These are phyloP conservation scores for Muscidifurax raptorellus DNA, from an alignment of 1,140 invertebrate species.

Conservation along the genomic window DNA sequence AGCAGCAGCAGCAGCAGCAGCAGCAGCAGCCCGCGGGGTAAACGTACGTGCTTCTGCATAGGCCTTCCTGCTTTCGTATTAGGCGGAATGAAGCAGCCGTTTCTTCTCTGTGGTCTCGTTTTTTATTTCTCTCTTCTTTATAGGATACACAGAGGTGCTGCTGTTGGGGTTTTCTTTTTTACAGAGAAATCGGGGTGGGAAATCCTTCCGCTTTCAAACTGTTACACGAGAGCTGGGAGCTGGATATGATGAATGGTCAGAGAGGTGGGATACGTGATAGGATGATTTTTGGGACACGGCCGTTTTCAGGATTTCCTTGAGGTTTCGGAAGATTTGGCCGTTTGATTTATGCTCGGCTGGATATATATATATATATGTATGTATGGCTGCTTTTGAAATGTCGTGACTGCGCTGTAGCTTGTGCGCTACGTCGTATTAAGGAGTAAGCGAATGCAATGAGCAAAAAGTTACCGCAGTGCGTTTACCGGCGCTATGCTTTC, in stretches of 20 bases:
- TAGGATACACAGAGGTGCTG: background rate
- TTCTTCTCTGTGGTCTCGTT: background rate
- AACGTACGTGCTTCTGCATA: slow-evolving; percentile 51
- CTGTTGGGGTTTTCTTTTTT: background rate
- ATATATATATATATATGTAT: no score
- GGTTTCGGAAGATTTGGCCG: no score
- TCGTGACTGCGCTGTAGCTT: background rate
- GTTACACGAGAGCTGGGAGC: background rate
- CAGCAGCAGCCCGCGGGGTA: slow-evolving; percentile 34
- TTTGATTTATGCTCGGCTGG: background rate
- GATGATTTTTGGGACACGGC: background rate
- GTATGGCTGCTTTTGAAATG: background rate
- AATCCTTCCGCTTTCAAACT: background rate
- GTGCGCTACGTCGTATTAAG: background rate
- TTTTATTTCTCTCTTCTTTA: background rate
- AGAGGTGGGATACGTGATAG: background rate
- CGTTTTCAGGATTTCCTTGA: background rate
- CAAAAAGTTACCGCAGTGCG: background rate
- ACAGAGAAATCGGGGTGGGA: background rate
- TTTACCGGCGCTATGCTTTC: background rate
- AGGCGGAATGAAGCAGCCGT: slow-evolving; percentile 5
- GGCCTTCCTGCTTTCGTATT: slow-evolving; percentile 42
- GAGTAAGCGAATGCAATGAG: background rate
- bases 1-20: background rate
- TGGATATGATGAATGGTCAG: background rate